Base-by-base conservation (phyloP, 2,113 vertebrate genomes). In the Phaetusa simplex region DNA sequence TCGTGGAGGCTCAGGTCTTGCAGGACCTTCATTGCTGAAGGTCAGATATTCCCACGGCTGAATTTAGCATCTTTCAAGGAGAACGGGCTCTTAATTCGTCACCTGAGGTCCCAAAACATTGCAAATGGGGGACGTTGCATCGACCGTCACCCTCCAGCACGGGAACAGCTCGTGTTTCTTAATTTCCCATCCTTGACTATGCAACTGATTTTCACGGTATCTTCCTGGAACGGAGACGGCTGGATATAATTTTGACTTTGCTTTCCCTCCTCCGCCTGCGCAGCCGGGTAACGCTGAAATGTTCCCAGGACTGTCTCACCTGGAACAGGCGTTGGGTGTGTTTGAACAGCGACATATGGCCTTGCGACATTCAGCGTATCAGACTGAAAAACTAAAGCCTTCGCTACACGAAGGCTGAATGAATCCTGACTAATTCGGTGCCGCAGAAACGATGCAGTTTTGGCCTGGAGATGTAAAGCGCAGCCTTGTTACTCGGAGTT, bases 231-330 rank as follows among this genome's bases (percentile, higher is more conserved):
- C 14, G n/a, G 80, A 36, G 26, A 2, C 0, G 32, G 70, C 88
- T 94, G 95, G 94, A 76, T 85, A 53, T 4, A 4, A 52, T 65
- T 88, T 82, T 69, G 58, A 7, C 43, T 93, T 96, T 79, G 71
- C 71, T 94, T 95, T 82, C 90, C 92, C 67, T 83, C 32, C 1
- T n/a, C 36, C 4, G 3, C 5, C 0, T 1, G 42, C 8, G 3
- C 52, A 29, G 4, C 40, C 29, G 62, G n/a, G 43, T 10, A 18
- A 32, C 2, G 42, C 56, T 21, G 56, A n/a, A 55, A 10, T 4
- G 16, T 61, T 66, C 19, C 80, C 65, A 0, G 2, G n/a, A 0
- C 49, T 34, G n/a, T 49, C 84, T 53, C 58, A 18, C 11, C 77
- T 15, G 49, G 58, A 74, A 22, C 29, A 5, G 6, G 3, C 7